Conservation (phyloP, 1,140 invertebrate genomes). For the Lineus longissimus region DNA sequence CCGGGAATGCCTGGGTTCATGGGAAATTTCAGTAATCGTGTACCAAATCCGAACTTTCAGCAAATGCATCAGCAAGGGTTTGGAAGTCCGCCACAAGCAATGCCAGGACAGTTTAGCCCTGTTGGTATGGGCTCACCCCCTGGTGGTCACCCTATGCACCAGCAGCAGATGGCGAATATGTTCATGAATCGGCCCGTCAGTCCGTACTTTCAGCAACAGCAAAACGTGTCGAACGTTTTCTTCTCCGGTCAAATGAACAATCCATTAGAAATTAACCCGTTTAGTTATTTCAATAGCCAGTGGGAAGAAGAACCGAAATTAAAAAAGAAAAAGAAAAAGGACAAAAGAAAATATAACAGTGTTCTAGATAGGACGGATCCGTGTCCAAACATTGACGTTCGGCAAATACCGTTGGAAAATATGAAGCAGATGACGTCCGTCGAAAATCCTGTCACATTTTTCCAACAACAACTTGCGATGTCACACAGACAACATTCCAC, state of each 20-base stretch:
- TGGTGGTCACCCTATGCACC: no score
- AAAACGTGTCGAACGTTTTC: no score
- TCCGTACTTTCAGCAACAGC: no score
- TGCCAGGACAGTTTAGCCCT: neutral
- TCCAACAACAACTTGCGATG: no score
- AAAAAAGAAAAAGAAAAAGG: constrained; percentile 17
- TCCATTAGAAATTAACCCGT: no score
- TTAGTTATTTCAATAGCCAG: no score
- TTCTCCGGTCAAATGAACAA: no score
- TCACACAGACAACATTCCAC: no score
- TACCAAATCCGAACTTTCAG: neutral
- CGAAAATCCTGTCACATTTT: no score
- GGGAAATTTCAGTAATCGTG: neutral
- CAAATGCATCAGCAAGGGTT: neutral
- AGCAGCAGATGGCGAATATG: no score
- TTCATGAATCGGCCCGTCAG: no score
- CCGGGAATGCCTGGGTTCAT: no score
- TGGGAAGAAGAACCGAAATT: constrained; percentile 6
- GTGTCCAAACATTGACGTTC: constrained; percentile 61
- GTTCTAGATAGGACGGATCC: constrained; percentile 44
- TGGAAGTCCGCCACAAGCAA: neutral
- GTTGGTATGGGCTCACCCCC: neutral
- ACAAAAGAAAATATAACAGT: constrained; percentile 19
- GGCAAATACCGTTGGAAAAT: constrained; percentile 49
- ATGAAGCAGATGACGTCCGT: neutral